phyloP scores from a whole-genome alignment of 2,888 invertebrate genomes.

The Drosophila subsilvestris region DNA sequence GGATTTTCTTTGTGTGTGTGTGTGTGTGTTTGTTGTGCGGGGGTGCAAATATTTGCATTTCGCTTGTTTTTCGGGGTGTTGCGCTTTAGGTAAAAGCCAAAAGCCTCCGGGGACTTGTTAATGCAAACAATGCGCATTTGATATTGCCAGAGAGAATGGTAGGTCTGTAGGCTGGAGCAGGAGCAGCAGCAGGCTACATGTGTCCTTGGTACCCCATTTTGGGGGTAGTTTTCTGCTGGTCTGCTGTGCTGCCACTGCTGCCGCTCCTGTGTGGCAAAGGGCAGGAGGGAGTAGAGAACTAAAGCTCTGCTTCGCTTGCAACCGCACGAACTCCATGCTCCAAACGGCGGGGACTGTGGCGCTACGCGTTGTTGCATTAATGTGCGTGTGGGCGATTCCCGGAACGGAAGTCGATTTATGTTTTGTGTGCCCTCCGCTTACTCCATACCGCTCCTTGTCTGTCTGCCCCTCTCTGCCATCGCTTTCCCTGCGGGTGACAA shows the following conservation, averaged over 20 bases:
- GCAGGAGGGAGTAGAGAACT: background rate
- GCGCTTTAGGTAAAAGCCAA: conserved; percentile 53
- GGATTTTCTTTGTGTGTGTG: background rate
- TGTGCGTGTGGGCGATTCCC: conserved; percentile 40
- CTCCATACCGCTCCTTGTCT: conserved; percentile 13
- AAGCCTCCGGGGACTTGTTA: conserved; percentile 77
- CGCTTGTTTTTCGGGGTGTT: conserved; percentile 48
- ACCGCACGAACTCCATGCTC: conserved; percentile 60
- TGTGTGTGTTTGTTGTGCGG: conserved; percentile 7
- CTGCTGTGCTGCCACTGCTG: background rate
- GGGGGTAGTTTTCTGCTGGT: conserved; percentile 58
- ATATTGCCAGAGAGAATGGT: conserved; percentile 55
- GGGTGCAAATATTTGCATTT: conserved; percentile 70
- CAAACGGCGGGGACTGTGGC: background rate
- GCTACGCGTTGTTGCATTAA: conserved; percentile 68
- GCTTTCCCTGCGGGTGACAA: conserved; percentile 45
- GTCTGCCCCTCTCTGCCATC: conserved; percentile 30
- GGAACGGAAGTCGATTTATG: conserved; percentile 73
- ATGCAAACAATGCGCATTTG: conserved; percentile 79
- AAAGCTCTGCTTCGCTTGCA: conserved; percentile 66
- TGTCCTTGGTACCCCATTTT: conserved; percentile 10
- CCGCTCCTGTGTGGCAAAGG: background rate
- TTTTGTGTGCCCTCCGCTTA: conserved; percentile 24
- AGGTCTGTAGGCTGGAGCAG: conserved; percentile 24
- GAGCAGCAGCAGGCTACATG: conserved; percentile 7